These are phyloP conservation scores for Hippocampus zosterae DNA, from an alignment of 2,113 vertebrate genomes.

Conservation along the genomic window DNA sequence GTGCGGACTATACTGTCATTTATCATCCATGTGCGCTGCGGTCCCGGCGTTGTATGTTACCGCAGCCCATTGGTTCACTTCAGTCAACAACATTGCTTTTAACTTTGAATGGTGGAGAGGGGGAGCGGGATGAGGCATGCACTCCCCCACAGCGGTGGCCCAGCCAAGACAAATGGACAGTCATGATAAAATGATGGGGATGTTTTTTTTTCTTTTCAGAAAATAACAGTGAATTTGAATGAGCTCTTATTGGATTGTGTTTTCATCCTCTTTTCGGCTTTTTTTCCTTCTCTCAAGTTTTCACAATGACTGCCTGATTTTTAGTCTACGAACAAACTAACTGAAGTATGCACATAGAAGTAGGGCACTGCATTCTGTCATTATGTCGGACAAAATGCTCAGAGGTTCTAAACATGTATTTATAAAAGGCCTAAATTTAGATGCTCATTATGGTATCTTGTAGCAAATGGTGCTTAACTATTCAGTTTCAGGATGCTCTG, in stretches of 20 bases:
- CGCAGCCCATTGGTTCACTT: constrained; percentile 62
- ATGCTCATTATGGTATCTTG: constrained; percentile 30
- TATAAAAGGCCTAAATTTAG: constrained; percentile 34
- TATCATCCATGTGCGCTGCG: constrained; percentile 49
- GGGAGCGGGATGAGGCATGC: constrained; percentile 9
- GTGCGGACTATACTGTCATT: constrained; percentile 37
- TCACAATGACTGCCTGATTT: constrained; percentile 26
- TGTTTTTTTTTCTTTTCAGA: constrained; percentile 37
- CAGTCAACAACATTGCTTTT: constrained; percentile 51
- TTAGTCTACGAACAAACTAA: constrained; percentile 1
- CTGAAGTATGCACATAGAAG: constrained; percentile 28
- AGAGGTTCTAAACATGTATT: constrained; percentile 32
- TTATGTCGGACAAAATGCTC: constrained; percentile 42
- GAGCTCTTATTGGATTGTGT: constrained; percentile 36
- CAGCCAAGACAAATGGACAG: constrained; percentile 64
- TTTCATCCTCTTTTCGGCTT: constrained; percentile 35
- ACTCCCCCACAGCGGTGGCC: constrained; percentile 51
- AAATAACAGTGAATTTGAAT: constrained; percentile 49
- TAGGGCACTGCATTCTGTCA: constrained; percentile 27
- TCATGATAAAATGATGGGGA: constrained; percentile 54
- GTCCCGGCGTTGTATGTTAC: constrained; percentile 55
- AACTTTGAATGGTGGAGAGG: constrained; percentile 42
- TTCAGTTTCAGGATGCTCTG: constrained; percentile 41
- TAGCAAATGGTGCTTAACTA: constrained; percentile 38
- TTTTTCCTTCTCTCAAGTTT: constrained; percentile 37